Evolutionary conservation across 2,113 vertebrate genomes (phyloP).

Genomic region (Ochotona curzoniae): DNA sequence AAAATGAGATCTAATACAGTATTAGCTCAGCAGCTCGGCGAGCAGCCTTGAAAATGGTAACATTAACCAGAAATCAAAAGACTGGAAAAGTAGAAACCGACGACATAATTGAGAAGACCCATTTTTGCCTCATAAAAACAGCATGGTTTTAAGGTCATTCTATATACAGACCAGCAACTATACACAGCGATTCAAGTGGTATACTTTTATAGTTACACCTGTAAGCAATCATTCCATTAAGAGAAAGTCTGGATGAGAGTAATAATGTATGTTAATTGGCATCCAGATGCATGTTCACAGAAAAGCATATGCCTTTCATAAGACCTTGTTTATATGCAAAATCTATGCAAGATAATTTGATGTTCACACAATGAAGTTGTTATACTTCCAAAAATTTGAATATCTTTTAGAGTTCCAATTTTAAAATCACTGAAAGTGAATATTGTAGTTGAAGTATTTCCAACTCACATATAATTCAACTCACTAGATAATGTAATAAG

Average conservation of each 20-base stretch:
- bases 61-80: slow-evolving; percentile 57
- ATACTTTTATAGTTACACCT: slow-evolving; percentile 55
- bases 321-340: background rate
- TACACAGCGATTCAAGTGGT: slow-evolving; percentile 21
- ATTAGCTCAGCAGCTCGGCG: slow-evolving; percentile 39
- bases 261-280: slow-evolving; percentile 12
- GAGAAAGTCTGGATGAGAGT: slow-evolving; percentile 15
- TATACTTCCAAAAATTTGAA: slow-evolving; percentile 14
- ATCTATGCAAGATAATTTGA: background rate
- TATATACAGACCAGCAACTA: slow-evolving; percentile 57
- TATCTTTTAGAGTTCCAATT: background rate
- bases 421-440: slow-evolving; percentile 19
- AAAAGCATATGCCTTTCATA: background rate
- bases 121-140: slow-evolving; percentile 29
- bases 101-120: slow-evolving; percentile 44
- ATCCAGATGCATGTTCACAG: background rate
- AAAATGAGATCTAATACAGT: slow-evolving; percentile 11
- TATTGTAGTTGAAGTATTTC: background rate
- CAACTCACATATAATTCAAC: slow-evolving; percentile 22
- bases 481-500: background rate
- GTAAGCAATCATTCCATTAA: slow-evolving; percentile 57
- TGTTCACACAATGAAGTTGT: background rate
- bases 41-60: slow-evolving; percentile 61
- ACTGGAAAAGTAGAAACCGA: slow-evolving; percentile 24
- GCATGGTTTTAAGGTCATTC: slow-evolving; percentile 58